Evolutionary conservation across 2,888 invertebrate genomes (phyloP).

Genomic region (Anarsia innoxiella): DNA sequence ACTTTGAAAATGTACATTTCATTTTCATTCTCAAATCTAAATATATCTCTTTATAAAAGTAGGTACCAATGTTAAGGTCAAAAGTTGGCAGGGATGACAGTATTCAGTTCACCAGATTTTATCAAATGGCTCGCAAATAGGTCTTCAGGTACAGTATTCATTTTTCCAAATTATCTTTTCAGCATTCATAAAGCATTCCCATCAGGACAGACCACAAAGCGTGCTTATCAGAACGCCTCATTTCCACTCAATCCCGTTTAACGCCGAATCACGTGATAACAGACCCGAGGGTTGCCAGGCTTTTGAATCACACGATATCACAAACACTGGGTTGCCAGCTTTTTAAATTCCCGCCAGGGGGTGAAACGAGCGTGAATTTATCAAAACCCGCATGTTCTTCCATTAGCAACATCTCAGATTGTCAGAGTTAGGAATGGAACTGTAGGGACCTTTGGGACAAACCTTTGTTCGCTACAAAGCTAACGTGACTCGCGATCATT

Average conservation of each 20-base stretch:
- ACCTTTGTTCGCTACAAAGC: constrained; percentile 1
- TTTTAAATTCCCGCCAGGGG: constrained; percentile 42
- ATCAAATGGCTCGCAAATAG: too few species aligned
- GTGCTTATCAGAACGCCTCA: constrained; percentile 35
- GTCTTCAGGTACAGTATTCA: too few species aligned
- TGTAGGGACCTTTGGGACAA: constrained; percentile 7
- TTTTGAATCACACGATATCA: constrained; percentile 38
- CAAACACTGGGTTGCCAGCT: constrained; percentile 28
- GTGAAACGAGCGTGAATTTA: constrained; percentile 52
- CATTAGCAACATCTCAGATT: constrained; percentile 69
- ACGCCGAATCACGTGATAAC: constrained; percentile 43
- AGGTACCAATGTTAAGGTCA: too few species aligned
- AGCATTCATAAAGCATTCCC: too few species aligned
- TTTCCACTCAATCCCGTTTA: constrained; percentile 59
- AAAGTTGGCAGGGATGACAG: too few species aligned
- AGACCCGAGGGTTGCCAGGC: constrained; percentile 30
- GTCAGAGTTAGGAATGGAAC: constrained; percentile 30
- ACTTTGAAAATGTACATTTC: too few species aligned
- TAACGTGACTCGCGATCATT: too few species aligned
- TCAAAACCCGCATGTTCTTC: constrained; percentile 63
- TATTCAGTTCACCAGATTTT: too few species aligned
- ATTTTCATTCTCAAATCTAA: too few species aligned
- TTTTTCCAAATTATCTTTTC: too few species aligned
- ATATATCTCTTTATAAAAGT: too few species aligned
- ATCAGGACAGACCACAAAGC: constrained; percentile 35